Evolutionary conservation across 2,113 vertebrate genomes (phyloP), one percentile per base, ranked within the genome.

Genomic region (Ranitomeya imitator): DNA sequence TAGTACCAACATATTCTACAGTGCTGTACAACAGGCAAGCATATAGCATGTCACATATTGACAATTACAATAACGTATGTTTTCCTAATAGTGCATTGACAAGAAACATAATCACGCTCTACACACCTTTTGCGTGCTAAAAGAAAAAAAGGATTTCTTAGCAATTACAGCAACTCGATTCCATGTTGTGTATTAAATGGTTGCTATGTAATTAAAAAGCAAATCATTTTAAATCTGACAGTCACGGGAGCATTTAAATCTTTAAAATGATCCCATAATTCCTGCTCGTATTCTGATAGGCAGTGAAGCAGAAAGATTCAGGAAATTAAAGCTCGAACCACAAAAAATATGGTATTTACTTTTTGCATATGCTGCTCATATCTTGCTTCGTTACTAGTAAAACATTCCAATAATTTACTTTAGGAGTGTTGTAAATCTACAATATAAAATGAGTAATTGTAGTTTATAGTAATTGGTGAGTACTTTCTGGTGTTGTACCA

Each of bases 151-250:
- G 85, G 74, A 79, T 82, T 92, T 89, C 90, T 90, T 88, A 90
- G 92, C 89, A 92, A 92, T 92, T 91, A 92, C 77, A 91, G 71
- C 82, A 71, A 92, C 90, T 91, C 90, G 86, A 88, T 93, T 93
- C 92, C 89, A 86, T 93, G 92, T 90, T 91, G 92, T 92, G 93
- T 91, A 92, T 92, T 90, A 60, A 89, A 63, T 16, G 82, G 93
- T 96, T 92, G 95, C 96, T 96, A 94, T 93, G 90, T 91, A 97
- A 97, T 94, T 92, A 97, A 91, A 92, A 80, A 95, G 93, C 94
- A 96, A 95, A 94, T 95, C 94, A 97, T 97, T 96, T 95, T 92
- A 95, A 97, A 96, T 93, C 95, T 95, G 96, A 97, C 95, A 97
- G 96, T 95, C 92, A 96, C 95, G 95, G 95, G 93, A 87, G 91